Conservation (phyloP, 2,888 invertebrate species). For the Tenthredo mesomela region DNA sequence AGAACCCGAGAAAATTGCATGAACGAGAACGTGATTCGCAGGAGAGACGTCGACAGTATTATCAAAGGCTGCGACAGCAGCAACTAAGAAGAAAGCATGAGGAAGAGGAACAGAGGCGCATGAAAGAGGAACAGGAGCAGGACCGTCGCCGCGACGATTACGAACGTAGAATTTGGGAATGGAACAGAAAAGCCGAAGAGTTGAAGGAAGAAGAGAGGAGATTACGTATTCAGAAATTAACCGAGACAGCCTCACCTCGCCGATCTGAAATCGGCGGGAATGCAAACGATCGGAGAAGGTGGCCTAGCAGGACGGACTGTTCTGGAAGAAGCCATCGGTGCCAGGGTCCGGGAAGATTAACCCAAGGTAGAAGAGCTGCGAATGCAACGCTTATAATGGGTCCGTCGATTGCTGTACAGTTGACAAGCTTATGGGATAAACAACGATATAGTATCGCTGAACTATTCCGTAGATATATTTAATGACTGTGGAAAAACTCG, state of each 20-base stretch:
- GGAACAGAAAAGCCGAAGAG: not conserved
- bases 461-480: conserved; percentile 34
- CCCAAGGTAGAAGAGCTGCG: conserved; percentile 27
- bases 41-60: not conserved
- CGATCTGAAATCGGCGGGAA: not conserved
- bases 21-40: not conserved
- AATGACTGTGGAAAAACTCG: not conserved
- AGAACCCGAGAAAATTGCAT: not conserved
- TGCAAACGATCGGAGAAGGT: not conserved
- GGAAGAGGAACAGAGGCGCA: conserved; percentile 1
- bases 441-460: not conserved
- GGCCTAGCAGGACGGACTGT: conserved; percentile 1
- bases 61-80: not conserved
- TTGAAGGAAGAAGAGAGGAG: not conserved
- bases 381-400: not conserved
- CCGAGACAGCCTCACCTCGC: not conserved
- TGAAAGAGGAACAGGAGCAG: conserved; percentile 21
- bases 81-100: not conserved
- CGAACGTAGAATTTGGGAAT: not conserved
- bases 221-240: not conserved
- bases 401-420: conserved; percentile 39
- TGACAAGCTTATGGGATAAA: conserved; percentile 20
- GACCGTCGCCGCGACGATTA: not conserved
- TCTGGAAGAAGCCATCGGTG: not conserved
- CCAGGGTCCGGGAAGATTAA: conserved; percentile 1